A percentile compares a stretch with the other conserved stretches of the same genome.
Evolutionary conservation across 2,888 invertebrate species (phyloP).

Genomic region (Gnatocerus cornutus): DNA sequence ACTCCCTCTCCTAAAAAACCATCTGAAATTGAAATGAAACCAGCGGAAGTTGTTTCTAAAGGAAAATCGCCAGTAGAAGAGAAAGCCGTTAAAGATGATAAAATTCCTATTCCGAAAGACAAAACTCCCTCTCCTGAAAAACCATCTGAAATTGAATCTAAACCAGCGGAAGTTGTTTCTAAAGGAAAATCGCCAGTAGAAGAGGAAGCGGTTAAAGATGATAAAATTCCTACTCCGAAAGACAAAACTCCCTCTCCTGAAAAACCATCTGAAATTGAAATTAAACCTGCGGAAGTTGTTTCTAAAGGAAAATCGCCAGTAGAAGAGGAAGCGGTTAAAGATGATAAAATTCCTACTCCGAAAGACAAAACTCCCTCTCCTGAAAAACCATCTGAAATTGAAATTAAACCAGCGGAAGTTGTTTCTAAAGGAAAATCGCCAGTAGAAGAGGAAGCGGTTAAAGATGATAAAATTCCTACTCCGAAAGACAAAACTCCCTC

Average conservation of each 20-base stretch:
- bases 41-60: no score
- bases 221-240: conserved; percentile 7
- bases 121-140: no score
- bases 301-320: not conserved
- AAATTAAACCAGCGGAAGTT: not conserved
- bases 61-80: no score
- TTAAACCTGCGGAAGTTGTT: not conserved
- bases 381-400: conserved; percentile 6
- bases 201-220: not conserved
- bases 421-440: conserved; percentile 3
- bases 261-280: conserved; percentile 3
- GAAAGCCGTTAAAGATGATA: no score
- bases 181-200: not conserved
- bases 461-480: not conserved
- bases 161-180: no score
- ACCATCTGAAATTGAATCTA: no score
- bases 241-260: conserved; percentile 21
- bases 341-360: conserved; percentile 16
- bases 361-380: conserved; percentile 16
- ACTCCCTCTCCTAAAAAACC: no score
- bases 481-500: not conserved
- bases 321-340: conserved; percentile 5
- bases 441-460: not conserved
- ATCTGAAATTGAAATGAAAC: no score
- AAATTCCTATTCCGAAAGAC: no score